Base-by-base conservation (phyloP, 2,113 vertebrate genomes). In the Ptyas mucosa region DNA sequence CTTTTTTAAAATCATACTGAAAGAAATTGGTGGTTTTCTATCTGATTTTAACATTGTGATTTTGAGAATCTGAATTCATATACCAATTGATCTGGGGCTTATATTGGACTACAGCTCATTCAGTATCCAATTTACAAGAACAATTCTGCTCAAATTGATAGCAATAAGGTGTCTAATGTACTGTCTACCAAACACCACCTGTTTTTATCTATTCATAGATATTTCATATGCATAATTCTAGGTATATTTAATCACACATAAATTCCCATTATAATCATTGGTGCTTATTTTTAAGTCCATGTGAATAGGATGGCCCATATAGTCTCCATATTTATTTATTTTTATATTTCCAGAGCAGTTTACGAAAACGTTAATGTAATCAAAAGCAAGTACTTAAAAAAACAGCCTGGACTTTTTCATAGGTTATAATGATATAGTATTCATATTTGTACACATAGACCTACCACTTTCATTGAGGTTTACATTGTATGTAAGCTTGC, bases 161-260 rank as follows among this genome's bases (percentile, higher is more conserved):
- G 54, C 46, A 90, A 26, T 0, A 0, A 2, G 15, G 39, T 0
- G 0, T 52, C 14, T 26, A 46, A 18, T 46, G 7, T 15, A 18
- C 23, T 53, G 14, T 5, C 3, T 53, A 26, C 58, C 29, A 81
- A 64, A 91, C 18, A 3, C 20, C 52, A 54, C 0, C 12, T 12
- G 4, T 0, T 6, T 2, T 29, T 55, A 2, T 53, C 55, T 90
- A 29, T 87, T 39, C 46, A 64, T 49, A 93, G 11, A 0, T 91
- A 52, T 20, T 29, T 29, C 88, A 14, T 12, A 69, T 39, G 2
- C 4, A 1, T 0, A 11, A 75, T 88, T 34, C 52, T 55, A 81
- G 69, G 34, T 39, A 81, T 15, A 81, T 81, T 39, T 81, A 81
- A 81, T 39, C 7, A 81, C 15, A 23, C n/a, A 23, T 55, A 57